Base-by-base conservation (phyloP, 2,113 vertebrate genomes). In the Vanacampus margaritifer region DNA sequence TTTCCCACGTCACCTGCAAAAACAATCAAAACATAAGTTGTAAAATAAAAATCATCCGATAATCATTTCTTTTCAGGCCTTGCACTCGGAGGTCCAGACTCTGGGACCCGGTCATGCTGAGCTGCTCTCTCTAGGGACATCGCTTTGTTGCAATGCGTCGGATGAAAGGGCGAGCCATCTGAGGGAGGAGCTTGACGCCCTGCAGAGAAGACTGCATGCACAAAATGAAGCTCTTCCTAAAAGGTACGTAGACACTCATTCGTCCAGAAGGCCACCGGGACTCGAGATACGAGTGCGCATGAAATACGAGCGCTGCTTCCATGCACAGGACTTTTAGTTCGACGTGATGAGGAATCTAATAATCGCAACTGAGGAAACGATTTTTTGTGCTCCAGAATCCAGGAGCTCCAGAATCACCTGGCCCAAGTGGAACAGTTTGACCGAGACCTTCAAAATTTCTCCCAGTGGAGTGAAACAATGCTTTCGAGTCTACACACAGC, bases 381-480 rank as follows among this genome's bases (percentile, higher is more conserved):
- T 10, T 43, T 53, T 75, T 62, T 80, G 56, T 74, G 39, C 68
- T 50, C 54, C 72, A 99, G 97, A 90, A 92, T 93, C 57, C 68
- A 64, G 53, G 91, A 93, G 14, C 90, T 98, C 58, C 93, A 94
- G 21, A 89, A 86, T n/a, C 91, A 94, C 68, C 81, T 95, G 37
- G 86, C 83, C 3, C 85, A 93, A 68, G 90, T 97, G 64, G 91
- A 90, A 65, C 87, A 94, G 53, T 94, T 96, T 83, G 95, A 98
- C 81, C 92, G 94, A 67, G 81, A 89, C 43, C 88, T 98, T 23
- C 89, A 94, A 41, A 90, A 87, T 36, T 96, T 97, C 87, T 98
- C 95, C 43, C 90, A 93, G 32, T 98, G 96, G 95, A 94, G 95
- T 71, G 96, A 97, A 51, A 86, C 82, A 64, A 93, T 95, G 66